Conservation (phyloP, 2,888 invertebrate species). For the Tachina lurida region DNA sequence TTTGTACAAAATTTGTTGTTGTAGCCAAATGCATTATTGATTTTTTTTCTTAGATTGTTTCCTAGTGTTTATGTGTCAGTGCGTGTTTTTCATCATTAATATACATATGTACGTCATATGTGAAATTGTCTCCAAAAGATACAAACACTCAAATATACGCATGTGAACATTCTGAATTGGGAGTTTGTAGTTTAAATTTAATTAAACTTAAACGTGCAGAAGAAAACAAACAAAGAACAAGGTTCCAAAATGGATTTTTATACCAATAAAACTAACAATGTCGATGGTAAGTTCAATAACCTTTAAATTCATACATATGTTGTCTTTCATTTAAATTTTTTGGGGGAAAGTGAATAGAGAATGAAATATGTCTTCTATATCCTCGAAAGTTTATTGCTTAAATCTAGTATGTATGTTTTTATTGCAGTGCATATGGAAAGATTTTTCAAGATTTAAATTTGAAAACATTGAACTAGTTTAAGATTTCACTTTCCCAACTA, state of each 20-base stretch:
- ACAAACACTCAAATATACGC: background rate
- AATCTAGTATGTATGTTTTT: no score
- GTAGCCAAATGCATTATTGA: conserved; percentile 59
- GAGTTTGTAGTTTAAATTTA: conserved; percentile 44
- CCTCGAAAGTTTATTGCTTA: background rate
- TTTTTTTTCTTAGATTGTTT: conserved; percentile 46
- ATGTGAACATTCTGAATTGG: background rate
- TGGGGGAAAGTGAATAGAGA: background rate
- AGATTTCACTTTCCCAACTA: no score
- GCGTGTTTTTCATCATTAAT: conserved; percentile 31
- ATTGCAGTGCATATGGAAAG: no score
- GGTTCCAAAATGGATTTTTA: conserved; percentile 78
- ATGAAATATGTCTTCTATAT: background rate
- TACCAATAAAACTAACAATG: conserved; percentile 73
- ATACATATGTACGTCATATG: conserved; percentile 55
- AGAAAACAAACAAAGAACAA: background rate
- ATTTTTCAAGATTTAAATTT: no score
- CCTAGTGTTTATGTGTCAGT: conserved; percentile 26
- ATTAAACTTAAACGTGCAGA: conserved; percentile 15
- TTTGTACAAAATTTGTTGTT: conserved; percentile 19
- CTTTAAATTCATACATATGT: conserved; percentile 23
- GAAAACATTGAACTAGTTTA: no score
- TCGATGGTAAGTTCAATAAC: conserved; percentile 76
- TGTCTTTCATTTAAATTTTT: background rate
- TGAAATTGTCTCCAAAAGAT: conserved; percentile 4